Percentiles rank a stretch among this genome's conserved stretches.
phyloP scores from a whole-genome alignment of 1,140 invertebrate species.

The Oncopodura yosiiana region DNA sequence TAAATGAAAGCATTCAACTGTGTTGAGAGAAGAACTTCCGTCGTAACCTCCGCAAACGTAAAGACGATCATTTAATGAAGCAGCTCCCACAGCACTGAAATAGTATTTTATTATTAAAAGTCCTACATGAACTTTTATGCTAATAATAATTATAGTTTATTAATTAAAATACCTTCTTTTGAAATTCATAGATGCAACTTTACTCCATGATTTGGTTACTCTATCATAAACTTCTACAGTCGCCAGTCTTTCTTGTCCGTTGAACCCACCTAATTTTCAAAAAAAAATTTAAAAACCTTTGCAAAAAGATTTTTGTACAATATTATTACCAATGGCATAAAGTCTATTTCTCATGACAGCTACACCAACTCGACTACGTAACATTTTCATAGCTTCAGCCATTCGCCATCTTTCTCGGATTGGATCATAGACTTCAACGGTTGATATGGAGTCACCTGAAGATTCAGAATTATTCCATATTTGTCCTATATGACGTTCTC shows the following conservation, averaged over 20 bases:
- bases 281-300: constrained; percentile 45
- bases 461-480: too few species aligned
- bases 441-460: constrained; percentile 68
- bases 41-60: constrained; percentile 86
- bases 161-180: constrained; percentile 55
- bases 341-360: constrained; percentile 65
- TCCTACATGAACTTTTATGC: not conserved
- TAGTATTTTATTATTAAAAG: constrained; percentile 6
- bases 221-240: constrained; percentile 85
- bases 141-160: constrained; percentile 4
- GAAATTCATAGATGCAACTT: constrained; percentile 69
- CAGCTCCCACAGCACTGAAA: constrained; percentile 68
- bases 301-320: constrained; percentile 7
- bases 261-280: constrained; percentile 51
- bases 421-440: constrained; percentile 78
- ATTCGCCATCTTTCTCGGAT: constrained; percentile 59
- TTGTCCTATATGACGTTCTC: too few species aligned
- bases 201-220: constrained; percentile 59
- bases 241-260: constrained; percentile 66
- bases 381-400: constrained; percentile 75
- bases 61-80: constrained; percentile 64
- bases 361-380: constrained; percentile 72
- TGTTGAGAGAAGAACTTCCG: constrained; percentile 73
- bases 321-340: constrained; percentile 56
- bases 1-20: constrained; percentile 72